Evolutionary conservation across 2,888 invertebrate species (phyloP).

Genomic region (Erebia aethiops): DNA sequence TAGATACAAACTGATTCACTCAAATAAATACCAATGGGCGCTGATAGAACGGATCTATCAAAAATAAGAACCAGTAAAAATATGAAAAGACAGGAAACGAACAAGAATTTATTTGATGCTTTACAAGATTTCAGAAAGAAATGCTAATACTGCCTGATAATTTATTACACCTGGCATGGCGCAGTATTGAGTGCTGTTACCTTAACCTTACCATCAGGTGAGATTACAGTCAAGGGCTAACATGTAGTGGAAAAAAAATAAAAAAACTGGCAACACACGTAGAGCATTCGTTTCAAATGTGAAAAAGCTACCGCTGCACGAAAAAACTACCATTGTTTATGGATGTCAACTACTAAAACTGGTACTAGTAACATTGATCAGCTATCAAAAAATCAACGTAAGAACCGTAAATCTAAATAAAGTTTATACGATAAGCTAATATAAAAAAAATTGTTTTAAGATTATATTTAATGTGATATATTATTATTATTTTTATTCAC

Average conservation of each 20-base stretch:
- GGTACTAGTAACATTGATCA: too few relatives aligned
- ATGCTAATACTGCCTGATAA: background rate
- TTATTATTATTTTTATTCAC: background rate
- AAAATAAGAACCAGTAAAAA: background rate
- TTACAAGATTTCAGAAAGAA: background rate
- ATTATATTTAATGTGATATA: conserved; percentile 22
- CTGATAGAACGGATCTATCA: too few relatives aligned
- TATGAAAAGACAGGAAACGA: too few relatives aligned
- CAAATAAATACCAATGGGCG: background rate
- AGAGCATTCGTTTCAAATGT: background rate
- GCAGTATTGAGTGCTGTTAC: too few relatives aligned
- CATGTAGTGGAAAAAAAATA: too few relatives aligned
- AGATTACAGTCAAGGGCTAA: too few relatives aligned
- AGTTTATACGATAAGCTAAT: background rate
- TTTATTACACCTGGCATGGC: background rate
- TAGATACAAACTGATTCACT: conserved; percentile 46
- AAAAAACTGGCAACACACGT: conserved; percentile 5
- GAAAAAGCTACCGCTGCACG: background rate
- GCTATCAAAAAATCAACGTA: too few relatives aligned
- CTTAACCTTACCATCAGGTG: too few relatives aligned
- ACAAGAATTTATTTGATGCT: background rate
- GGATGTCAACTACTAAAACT: too few relatives aligned
- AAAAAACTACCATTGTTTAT: background rate
- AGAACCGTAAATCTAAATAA: too few relatives aligned
- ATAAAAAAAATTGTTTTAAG: background rate